Evolutionary conservation across 2,797 vertebrate species (phyloP).

Genomic region (Microctenopoma stevenorrisi): DNA sequence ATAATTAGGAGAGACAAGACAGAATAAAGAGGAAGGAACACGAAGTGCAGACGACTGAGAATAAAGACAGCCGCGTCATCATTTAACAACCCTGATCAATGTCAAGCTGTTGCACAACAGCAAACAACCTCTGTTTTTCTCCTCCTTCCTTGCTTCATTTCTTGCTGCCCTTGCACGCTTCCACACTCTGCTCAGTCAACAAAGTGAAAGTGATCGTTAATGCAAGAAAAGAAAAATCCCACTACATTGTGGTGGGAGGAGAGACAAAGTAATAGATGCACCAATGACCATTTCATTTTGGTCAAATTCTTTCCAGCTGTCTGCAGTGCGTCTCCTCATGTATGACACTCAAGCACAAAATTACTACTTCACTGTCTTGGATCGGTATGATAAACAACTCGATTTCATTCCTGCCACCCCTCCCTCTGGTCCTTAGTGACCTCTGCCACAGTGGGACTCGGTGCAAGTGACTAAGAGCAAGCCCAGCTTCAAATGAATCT

Average conservation of each 20-base stretch:
- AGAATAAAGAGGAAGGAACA: conserved; percentile 10
- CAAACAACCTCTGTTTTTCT: conserved; percentile 46
- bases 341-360: conserved; percentile 7
- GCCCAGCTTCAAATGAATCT: conserved; percentile 44
- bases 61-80: conserved; percentile 65
- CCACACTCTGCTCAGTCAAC: conserved; percentile 2
- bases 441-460: conserved; percentile 68
- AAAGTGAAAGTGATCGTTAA: background rate
- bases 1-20: background rate
- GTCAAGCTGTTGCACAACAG: conserved; percentile 72
- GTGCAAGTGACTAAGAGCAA: conserved; percentile 53
- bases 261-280: background rate
- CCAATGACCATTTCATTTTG: conserved; percentile 6
- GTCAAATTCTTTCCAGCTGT: conserved; percentile 12
- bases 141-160: conserved; percentile 34
- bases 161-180: conserved; percentile 18
- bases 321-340: background rate
- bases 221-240: background rate
- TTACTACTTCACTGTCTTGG: background rate
- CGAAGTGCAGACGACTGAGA: conserved; percentile 56
- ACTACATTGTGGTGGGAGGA: background rate
- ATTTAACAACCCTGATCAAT: conserved; percentile 70
- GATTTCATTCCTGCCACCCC: conserved; percentile 29
- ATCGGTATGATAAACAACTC: background rate
- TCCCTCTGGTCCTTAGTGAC: conserved; percentile 54